Evolutionary conservation across 92 coral and sea anemone genomes (phyloP), one percentile per base, ranked within the genome.

Genomic region (Isaurus tuberculatus): DNA sequence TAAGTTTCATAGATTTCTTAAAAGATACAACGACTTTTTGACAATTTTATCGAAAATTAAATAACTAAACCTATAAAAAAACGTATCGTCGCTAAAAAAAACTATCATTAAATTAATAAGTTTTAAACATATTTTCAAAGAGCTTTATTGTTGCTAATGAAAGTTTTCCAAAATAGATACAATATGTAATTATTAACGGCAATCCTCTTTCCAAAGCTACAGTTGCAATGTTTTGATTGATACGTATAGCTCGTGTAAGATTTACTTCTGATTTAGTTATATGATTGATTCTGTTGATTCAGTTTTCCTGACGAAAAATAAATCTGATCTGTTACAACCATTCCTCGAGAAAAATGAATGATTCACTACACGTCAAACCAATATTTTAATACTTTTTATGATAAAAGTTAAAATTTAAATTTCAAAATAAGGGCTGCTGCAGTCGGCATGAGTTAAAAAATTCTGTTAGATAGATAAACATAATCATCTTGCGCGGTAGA

Each of bases 401-500:
- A 53, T 25, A 25, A 23, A 13, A 16, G 17, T 26, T 10, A 2
- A 2, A 33, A 32, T 30, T 20, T 9, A 33, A n/a, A 40, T 26
- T 58, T 58, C n/a, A 4, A 57, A 53, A 34, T 22, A 29, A 25
- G 57, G 20, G 30, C 82, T 15, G 8, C 48, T 32, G 58, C 25
- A 58, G 32, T 23, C 70, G 29, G 48, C 66, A 63, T 26, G 51
- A 13, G 22, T 6, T n/a, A 31, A 22, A 32, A 33, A 29, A 6
- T 60, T 9, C 13, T 23, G 33, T 9, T 16, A 14, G 28, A 44
- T 44, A 20, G 79, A 28, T 46, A 26, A 32, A 34, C 13, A 22
- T 77, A 77, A 77, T 77, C 82, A 55, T 55, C 32, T 34, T 32
- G 30, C 32, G 82, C 22, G 34, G 33, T 33, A 55, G 31, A 49